Conservation (phyloP, 37 sponge, comb jelly and placozoan genomes). For the Amphimedon queenslandica region DNA sequence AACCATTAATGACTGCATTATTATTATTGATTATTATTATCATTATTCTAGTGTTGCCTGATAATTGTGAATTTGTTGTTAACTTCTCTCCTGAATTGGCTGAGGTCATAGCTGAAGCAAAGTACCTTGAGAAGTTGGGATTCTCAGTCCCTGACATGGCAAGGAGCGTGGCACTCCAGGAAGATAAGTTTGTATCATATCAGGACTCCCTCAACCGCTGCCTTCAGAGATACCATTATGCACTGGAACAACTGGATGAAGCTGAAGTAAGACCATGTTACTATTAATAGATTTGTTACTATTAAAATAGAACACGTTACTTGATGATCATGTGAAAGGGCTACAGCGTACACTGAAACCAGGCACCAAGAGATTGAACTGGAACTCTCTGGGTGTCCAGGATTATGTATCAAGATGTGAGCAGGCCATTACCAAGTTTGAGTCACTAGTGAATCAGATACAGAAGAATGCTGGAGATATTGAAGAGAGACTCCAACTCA, state of each 20-base stretch:
- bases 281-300: not conserved
- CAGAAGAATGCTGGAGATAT: slow-evolving; percentile 98
- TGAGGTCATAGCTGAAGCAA: slow-evolving; percentile 88
- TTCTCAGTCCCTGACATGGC: slow-evolving; percentile 87
- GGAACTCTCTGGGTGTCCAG: slow-evolving; percentile 97
- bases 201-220: slow-evolving; percentile 72
- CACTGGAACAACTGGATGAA: slow-evolving; percentile 42
- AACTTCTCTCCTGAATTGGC: slow-evolving; percentile 91
- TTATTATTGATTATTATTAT: too few relatives aligned
- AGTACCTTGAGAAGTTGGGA: slow-evolving; percentile 95
- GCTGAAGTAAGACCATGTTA: slow-evolving; percentile 50
- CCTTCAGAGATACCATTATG: slow-evolving; percentile 59
- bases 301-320: not conserved
- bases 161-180: slow-evolving; percentile 94
- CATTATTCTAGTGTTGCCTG: slow-evolving; percentile 58
- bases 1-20: not conserved
- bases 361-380: slow-evolving; percentile 96
- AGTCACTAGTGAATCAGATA: slow-evolving; percentile 93
- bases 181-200: slow-evolving; percentile 83
- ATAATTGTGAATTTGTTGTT: slow-evolving; percentile 73
- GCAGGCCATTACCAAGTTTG: slow-evolving; percentile 92
- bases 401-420: slow-evolving; percentile 95
- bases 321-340: slow-evolving; percentile 71
- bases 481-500: slow-evolving; percentile 79
- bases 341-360: slow-evolving; percentile 83